phyloP scores from a whole-genome alignment of 2,888 invertebrate species.

The Pogonocherus hispidulus region DNA sequence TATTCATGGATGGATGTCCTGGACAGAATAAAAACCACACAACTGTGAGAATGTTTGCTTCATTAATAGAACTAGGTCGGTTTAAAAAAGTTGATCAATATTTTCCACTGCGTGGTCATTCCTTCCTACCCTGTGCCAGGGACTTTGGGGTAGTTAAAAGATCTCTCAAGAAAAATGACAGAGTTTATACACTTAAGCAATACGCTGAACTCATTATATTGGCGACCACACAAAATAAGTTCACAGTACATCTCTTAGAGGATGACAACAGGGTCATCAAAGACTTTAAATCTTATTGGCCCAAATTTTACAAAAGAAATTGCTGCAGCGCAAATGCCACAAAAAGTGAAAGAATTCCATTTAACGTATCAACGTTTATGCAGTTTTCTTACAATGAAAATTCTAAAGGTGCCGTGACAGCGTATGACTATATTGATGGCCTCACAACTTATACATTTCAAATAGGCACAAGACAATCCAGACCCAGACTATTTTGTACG shows the following conservation, averaged over 20 bases:
- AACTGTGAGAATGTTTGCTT: not conserved
- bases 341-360: too few relatives aligned
- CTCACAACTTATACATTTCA: too few relatives aligned
- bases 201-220: too few relatives aligned
- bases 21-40: not conserved
- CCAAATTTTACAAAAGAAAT: conserved; percentile 2
- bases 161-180: too few relatives aligned
- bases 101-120: not conserved
- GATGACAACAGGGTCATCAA: not conserved
- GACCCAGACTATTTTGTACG: too few relatives aligned
- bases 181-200: not conserved
- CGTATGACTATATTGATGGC: too few relatives aligned
- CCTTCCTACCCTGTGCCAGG: not conserved
- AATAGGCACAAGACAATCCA: too few relatives aligned
- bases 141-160: not conserved
- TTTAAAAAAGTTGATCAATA: not conserved
- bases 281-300: conserved; percentile 11
- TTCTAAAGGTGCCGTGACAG: too few relatives aligned
- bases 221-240: too few relatives aligned
- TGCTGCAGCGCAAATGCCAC: not conserved
- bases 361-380: too few relatives aligned
- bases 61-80: not conserved
- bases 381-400: too few relatives aligned
- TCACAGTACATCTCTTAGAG: not conserved
- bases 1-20: not conserved